These are phyloP conservation scores for fruit fly (Drosophila melanogaster) DNA, from an alignment of 1,140 invertebrate species.

Conservation along the genomic window DNA sequence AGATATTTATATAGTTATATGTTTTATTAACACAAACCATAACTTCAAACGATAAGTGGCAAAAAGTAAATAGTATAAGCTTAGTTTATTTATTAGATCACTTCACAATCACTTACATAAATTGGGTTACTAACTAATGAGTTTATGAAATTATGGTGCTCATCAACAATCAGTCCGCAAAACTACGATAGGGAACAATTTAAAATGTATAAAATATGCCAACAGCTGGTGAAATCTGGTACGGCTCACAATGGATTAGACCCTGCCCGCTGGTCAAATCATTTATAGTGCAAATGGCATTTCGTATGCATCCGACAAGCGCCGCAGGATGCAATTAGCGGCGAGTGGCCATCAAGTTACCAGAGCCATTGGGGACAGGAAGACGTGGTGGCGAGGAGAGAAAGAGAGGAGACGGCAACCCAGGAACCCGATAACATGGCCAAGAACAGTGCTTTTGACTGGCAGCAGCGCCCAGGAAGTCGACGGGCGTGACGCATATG, in stretches of 20 bases:
- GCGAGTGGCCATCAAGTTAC: constrained; percentile 52
- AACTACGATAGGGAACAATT: not conserved
- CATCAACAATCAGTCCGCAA: not conserved
- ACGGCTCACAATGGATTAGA: constrained; percentile 18
- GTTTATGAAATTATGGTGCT: not conserved
- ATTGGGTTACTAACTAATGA: too few relatives aligned
- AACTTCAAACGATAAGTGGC: too few relatives aligned
- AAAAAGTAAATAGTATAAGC: too few relatives aligned
- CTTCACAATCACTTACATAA: too few relatives aligned
- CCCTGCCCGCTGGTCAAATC: not conserved
- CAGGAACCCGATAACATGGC: constrained; percentile 28
- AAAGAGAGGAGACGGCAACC: too few relatives aligned
- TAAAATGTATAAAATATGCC: constrained; percentile 9
- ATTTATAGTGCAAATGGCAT: constrained; percentile 33
- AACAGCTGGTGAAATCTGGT: constrained; percentile 37
- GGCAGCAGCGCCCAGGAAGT: constrained; percentile 12
- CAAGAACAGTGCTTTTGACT: constrained; percentile 31
- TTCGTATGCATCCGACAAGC: constrained; percentile 33
- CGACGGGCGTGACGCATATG: constrained; percentile 36
- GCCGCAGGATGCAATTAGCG: constrained; percentile 63
- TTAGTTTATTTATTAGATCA: too few relatives aligned
- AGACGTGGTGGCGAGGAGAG: not conserved
- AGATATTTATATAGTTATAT: too few relatives aligned
- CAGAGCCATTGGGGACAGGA: constrained; percentile 3
- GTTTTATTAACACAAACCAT: too few relatives aligned